Conservation (phyloP, 2,113 vertebrate genomes). For the Oreochromis aureus region DNA sequence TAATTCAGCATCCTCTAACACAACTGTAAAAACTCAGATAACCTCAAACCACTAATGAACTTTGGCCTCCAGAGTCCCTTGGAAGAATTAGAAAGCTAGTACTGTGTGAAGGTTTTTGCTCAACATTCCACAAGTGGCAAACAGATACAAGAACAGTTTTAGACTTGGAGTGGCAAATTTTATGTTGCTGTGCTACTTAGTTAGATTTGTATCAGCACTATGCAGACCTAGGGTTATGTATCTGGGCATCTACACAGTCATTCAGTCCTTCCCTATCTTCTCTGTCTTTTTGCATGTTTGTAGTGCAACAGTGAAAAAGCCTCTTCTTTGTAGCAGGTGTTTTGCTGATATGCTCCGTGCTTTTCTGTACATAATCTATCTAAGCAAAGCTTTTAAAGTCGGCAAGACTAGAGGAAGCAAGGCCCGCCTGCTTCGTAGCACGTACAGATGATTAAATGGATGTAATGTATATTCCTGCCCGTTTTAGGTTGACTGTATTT, state of each 20-base stretch:
- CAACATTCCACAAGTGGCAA: constrained; percentile 17
- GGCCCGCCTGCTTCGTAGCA: constrained; percentile 43
- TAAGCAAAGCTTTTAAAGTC: constrained; percentile 53
- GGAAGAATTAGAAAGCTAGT: neutral
- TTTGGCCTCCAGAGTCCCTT: neutral
- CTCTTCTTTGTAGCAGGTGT: constrained; percentile 55
- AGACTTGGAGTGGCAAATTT: neutral
- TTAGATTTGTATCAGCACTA: constrained; percentile 13
- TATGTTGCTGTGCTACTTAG: neutral
- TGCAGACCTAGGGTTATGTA: constrained; percentile 15
- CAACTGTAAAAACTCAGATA: constrained; percentile 49
- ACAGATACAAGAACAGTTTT: neutral
- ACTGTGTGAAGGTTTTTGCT: neutral
- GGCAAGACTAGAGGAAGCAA: constrained; percentile 33
- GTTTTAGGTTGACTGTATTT: constrained; percentile 69
- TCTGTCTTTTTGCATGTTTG: constrained; percentile 5
- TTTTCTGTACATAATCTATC: constrained; percentile 62
- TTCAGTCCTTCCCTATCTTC: constrained; percentile 21
- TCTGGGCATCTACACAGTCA: constrained; percentile 30
- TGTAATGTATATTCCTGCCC: constrained; percentile 72
- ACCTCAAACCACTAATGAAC: constrained; percentile 17
- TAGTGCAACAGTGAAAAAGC: constrained; percentile 41
- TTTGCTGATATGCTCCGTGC: constrained; percentile 38
- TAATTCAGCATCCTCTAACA: constrained; percentile 14
- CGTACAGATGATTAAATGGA: constrained; percentile 70